Conservation (phyloP, 2,797 vertebrate species). For the Ctenosaura bakeri region DNA sequence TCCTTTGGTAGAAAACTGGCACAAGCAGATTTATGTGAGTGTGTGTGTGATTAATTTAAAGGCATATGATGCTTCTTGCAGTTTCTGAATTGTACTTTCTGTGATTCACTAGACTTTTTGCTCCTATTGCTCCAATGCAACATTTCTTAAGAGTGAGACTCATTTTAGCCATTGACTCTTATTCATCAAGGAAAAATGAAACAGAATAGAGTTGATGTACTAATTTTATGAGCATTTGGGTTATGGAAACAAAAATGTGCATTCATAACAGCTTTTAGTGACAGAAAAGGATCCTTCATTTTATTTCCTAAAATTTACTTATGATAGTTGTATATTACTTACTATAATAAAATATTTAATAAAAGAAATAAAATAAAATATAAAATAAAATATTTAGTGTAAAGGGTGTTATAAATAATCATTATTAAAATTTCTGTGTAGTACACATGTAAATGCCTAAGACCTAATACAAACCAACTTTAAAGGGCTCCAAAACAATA, state of each 20-base stretch:
- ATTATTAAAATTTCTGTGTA: too few relatives aligned
- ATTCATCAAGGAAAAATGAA: background rate
- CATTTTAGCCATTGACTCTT: background rate
- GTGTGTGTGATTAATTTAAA: too few relatives aligned
- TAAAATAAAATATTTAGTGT: too few relatives aligned
- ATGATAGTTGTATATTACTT: too few relatives aligned
- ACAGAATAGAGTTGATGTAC: background rate
- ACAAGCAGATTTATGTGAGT: too few relatives aligned
- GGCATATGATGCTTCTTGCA: background rate
- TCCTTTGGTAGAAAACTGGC: too few relatives aligned
- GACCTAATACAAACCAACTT: too few relatives aligned
- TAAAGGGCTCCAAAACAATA: too few relatives aligned
- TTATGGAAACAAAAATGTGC: background rate
- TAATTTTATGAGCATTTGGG: background rate
- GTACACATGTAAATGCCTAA: too few relatives aligned
- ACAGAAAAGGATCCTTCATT: background rate
- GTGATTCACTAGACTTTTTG: background rate
- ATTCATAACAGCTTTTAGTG: background rate
- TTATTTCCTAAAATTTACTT: background rate
- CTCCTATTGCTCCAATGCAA: background rate
- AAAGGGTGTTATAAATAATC: too few relatives aligned
- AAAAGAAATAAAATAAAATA: too few relatives aligned
- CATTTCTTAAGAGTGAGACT: background rate
- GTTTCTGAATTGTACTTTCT: background rate
- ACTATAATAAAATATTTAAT: too few relatives aligned